Conservation (phyloP, 2,888 invertebrate genomes). For the Sphaeridia pumilis region DNA sequence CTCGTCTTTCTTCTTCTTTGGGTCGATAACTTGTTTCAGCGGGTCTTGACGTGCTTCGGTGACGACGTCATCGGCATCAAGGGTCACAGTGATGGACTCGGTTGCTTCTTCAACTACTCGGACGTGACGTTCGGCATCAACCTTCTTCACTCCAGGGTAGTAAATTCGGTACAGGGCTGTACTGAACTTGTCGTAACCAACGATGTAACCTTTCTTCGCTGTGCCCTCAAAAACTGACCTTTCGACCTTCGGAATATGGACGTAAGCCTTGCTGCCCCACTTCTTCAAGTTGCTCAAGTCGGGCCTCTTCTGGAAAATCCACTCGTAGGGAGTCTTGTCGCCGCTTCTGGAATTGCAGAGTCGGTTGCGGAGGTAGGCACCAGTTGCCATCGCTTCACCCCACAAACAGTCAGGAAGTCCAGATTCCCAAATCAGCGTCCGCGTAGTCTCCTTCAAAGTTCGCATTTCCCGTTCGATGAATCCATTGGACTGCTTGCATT, state of each 20-base stretch:
- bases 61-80: too few relatives aligned
- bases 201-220: too few relatives aligned
- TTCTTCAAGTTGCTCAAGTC: conserved; percentile 24
- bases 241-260: neutral
- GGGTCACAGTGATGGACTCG: too few relatives aligned
- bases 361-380: conserved; percentile 37
- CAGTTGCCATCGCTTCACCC: conserved; percentile 39
- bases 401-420: conserved; percentile 36
- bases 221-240: too few relatives aligned
- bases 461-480: conserved; percentile 37
- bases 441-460: conserved; percentile 17
- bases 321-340: conserved; percentile 32
- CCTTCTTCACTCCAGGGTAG: too few relatives aligned
- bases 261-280: conserved; percentile 33
- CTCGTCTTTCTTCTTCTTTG: too few relatives aligned
- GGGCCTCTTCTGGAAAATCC: conserved; percentile 30
- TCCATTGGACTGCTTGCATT: conserved; percentile 39
- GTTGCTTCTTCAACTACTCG: too few relatives aligned
- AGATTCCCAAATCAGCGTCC: conserved; percentile 34
- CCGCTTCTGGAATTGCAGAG: conserved; percentile 7
- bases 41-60: too few relatives aligned
- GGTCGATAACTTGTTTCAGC: too few relatives aligned
- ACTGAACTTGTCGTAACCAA: too few relatives aligned
- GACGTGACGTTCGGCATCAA: too few relatives aligned
- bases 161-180: too few relatives aligned